Conservation (phyloP, 2,888 invertebrate species). For the Schizaphis graminum region DNA sequence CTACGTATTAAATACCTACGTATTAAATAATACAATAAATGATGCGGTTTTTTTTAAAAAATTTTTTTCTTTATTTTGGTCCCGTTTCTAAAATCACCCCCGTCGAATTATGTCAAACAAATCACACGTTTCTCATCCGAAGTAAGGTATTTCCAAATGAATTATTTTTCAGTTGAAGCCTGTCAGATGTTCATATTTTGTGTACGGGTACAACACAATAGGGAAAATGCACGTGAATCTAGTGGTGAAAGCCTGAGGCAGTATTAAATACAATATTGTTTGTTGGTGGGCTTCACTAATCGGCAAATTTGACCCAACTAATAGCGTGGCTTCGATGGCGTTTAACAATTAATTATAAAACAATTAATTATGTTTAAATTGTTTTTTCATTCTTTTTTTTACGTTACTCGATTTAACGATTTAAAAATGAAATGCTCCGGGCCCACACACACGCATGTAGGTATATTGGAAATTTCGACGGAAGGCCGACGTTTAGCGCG, state of each 20-base stretch:
- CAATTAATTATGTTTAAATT: constrained; percentile 63
- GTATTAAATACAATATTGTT: constrained; percentile 31
- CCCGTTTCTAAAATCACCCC: constrained; percentile 37
- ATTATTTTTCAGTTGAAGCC: constrained; percentile 33
- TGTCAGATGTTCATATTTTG: constrained; percentile 9
- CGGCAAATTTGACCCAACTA: constrained; percentile 59
- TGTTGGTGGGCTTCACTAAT: constrained; percentile 62
- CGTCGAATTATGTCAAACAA: constrained; percentile 55
- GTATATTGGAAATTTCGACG: constrained; percentile 39
- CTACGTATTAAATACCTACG: not conserved
- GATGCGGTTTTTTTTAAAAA: not conserved
- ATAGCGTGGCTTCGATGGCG: constrained; percentile 17
- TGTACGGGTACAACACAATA: not conserved
- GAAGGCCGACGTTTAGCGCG: constrained; percentile 59
- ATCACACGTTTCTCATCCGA: constrained; percentile 21
- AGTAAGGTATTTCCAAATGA: constrained; percentile 12
- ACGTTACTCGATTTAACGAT: not conserved
- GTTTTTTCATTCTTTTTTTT: constrained; percentile 1
- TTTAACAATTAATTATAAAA: constrained; percentile 64
- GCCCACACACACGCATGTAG: not conserved
- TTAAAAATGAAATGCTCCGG: constrained; percentile 33
- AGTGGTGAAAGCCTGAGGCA: constrained; percentile 43
- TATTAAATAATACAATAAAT: constrained; percentile 7
- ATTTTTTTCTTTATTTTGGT: not conserved
- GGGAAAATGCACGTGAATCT: not conserved